Base-by-base conservation (phyloP, 2,797 vertebrate genomes). In the Argyrosomus regius region DNA sequence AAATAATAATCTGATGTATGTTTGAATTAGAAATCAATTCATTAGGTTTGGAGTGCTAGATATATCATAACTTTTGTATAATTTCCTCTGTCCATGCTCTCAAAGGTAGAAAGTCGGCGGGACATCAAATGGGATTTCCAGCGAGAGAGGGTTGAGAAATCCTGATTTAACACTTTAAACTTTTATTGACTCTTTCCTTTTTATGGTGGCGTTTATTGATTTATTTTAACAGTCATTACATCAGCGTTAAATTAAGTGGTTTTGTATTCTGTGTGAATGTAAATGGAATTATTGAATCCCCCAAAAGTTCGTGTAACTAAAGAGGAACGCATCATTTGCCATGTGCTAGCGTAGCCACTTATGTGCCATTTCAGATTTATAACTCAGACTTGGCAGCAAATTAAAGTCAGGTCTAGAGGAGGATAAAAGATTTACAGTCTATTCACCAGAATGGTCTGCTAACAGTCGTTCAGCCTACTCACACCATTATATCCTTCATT, bases 401-500 rank as follows among this genome's bases (percentile, higher is more conserved):
- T 91, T 80, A 89, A 82, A 88, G 84, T 83, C 82, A 70, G 73
- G 70, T 84, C 81, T 64, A 71, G 66, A 86, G 84, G 75, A 84
- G 82, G 86, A 81, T 80, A 81, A 78, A 83, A 89, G 86, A 91
- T 92, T 91, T 90, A 91, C 83, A 46, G 84, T 69, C 79, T 71
- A 20, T 80, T 90, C 83, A 43, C 81, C 67, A 78, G 79, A 88
- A 88, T 53, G 79, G 69, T 89, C 78, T 62, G 81, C 85, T 91
- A 90, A 88, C 88, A 87, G 93, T 87, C 75, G 54, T 75, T 85
- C 83, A 72, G 77, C 87, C 91, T 80, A 82, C 88, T 91, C 86
- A 83, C 83, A 77, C 85, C 86, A 90, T 92, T 89, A 88, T 78
- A 89, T 82, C 89, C 89, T 92, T 93, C 91, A 90, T 89, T 92